Conservation (phyloP, 2,113 vertebrate genomes). For the Paraplagusia blochii region DNA sequence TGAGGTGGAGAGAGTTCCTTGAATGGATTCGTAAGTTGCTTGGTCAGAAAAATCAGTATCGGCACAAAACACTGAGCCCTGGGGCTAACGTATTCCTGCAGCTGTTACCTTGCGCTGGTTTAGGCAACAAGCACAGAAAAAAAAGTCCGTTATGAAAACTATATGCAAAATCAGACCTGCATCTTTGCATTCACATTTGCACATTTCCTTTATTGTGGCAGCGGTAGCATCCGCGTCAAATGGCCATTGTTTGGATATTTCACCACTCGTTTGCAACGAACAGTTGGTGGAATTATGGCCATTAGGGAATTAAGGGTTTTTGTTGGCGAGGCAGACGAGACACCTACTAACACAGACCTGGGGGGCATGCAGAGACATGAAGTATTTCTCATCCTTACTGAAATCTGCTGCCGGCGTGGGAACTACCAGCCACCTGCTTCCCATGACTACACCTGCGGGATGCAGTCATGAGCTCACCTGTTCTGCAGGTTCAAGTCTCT, state of each 20-base stretch:
- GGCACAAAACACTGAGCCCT: conserved; percentile 58
- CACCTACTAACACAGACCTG: conserved; percentile 50
- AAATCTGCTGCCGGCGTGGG: conserved; percentile 88
- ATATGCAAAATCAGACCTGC: conserved; percentile 37
- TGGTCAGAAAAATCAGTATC: conserved; percentile 45
- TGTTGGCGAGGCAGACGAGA: conserved; percentile 23
- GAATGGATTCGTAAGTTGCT: conserved; percentile 18
- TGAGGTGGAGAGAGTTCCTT: conserved; percentile 20
- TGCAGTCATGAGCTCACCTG: conserved; percentile 52
- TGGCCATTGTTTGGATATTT: conserved; percentile 39
- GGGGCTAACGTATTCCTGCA: conserved; percentile 64
- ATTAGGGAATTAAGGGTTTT: conserved; percentile 19
- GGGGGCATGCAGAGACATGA: conserved; percentile 85
- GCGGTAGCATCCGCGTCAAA: conserved; percentile 1
- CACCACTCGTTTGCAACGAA: conserved; percentile 5
- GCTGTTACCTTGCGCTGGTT: conserved; percentile 24
- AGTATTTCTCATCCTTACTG: conserved; percentile 54
- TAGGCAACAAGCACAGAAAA: conserved; percentile 23
- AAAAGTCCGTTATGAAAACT: conserved; percentile 37
- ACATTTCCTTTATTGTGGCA: conserved; percentile 3
- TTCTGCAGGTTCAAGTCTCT: neutral
- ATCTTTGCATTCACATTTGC: conserved; percentile 40
- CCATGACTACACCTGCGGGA: conserved; percentile 85
- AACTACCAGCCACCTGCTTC: conserved; percentile 88
- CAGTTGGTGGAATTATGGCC: conserved; percentile 33